These are phyloP conservation scores for Euleptes europaea DNA, from an alignment of 2,113 vertebrate genomes.

Conservation along the genomic window DNA sequence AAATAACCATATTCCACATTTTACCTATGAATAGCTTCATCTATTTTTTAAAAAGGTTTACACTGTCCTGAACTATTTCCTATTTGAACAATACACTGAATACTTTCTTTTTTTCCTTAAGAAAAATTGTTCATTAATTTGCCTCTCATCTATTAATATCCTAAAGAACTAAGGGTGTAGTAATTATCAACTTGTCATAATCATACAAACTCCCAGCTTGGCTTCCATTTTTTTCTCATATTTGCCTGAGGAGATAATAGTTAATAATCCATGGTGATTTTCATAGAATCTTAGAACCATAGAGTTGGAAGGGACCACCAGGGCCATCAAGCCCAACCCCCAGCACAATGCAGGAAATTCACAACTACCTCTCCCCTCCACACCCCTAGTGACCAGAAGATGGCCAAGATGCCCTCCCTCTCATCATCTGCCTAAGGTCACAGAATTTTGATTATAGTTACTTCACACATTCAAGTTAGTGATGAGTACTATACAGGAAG, in stretches of 20 bases:
- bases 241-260: not conserved
- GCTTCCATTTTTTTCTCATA: not conserved
- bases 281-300: too few relatives aligned
- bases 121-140: not conserved
- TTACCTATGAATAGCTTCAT: not conserved
- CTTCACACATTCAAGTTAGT: not conserved
- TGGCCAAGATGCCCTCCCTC: too few relatives aligned
- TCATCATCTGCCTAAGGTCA: too few relatives aligned
- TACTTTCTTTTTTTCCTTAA: not conserved
- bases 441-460: not conserved
- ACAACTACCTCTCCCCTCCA: too few relatives aligned
- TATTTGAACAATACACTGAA: not conserved
- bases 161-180: too few relatives aligned
- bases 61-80: not conserved
- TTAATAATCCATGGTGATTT: not conserved
- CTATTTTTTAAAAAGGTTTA: not conserved
- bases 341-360: too few relatives aligned
- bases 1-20: not conserved
- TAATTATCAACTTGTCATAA: not conserved
- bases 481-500: not conserved
- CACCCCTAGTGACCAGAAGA: too few relatives aligned
- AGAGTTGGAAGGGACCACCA: too few relatives aligned
- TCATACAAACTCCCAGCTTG: not conserved
- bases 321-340: too few relatives aligned
- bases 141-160: not conserved